These are phyloP conservation scores for Entosphenus tridentatus DNA, from an alignment of 2,113 vertebrate genomes.

Conservation along the genomic window DNA sequence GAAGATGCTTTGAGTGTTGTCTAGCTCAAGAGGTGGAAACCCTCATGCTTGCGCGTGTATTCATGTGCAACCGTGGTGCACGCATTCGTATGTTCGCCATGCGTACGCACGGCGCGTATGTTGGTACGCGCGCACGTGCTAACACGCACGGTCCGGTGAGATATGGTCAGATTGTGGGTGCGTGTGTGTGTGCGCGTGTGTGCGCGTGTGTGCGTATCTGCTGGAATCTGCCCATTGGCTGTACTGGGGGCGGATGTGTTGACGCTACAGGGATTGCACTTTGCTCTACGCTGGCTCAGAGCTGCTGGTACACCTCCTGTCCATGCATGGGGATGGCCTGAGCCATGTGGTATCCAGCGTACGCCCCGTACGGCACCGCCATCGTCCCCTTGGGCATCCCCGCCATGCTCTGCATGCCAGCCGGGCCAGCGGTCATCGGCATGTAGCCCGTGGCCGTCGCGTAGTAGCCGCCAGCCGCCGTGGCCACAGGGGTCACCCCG, in stretches of 20 bases:
- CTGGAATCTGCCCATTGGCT: not conserved
- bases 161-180: not conserved
- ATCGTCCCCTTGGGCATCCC: not conserved
- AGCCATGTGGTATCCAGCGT: slow-evolving; percentile 2
- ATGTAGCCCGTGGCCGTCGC: not conserved
- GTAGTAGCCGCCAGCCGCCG: not conserved
- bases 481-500: not conserved
- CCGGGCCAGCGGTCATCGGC: not conserved
- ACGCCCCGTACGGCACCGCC: not conserved
- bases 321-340: not conserved
- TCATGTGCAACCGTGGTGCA: no score
- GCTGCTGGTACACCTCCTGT: slow-evolving; percentile 2
- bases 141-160: not conserved
- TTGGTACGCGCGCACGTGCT: no score
- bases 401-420: slow-evolving; percentile 2
- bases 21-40: no score
- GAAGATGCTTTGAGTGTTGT: no score
- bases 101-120: no score
- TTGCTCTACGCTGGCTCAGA: not conserved
- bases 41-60: no score
- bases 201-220: not conserved
- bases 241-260: not conserved
- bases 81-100: no score
- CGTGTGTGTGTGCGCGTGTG: not conserved
- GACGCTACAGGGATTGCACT: not conserved